Base-by-base conservation (phyloP, 2,797 vertebrate species). In the Acridotheres tristis region DNA sequence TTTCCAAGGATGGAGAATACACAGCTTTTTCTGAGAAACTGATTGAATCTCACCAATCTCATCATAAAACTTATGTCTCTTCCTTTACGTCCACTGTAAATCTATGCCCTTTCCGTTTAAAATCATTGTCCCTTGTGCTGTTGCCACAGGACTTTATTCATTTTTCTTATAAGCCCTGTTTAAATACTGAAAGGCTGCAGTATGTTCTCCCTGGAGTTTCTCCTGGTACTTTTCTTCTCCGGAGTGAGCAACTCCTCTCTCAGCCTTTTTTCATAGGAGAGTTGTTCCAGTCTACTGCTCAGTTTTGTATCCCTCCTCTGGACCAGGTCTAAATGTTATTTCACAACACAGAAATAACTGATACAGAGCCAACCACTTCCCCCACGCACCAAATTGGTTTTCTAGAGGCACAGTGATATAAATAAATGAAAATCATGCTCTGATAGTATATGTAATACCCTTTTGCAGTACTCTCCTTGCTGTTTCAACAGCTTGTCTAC, bases 51-150 rank as follows among this genome's bases (percentile, higher is more conserved):
- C n/a, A 68, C 12, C 27, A 75, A 11, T 2, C 13, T 48, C 10
- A 38, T 4, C 1, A 5, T 5, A 36, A 61, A 65, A 23, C 16
- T 8, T 11, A 9, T 2, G 1, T 27, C 34, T 48, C 42, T 48
- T 73, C 38, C 11, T 63, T 65, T 45, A 58, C 20, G 11, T 13
- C 13, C 6, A 59, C 10, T 9, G 30, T 67, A 76, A 82, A 72
- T 11, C n/a, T n/a, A 50, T 3, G 3, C 7, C 27, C n/a, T 57
- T 78, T 51, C 36, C 38, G 16, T 66, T 85, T 67, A 68, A 89
- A 81, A 34, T 36, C 16, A 34, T 1, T 38, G 11, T 9, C 8
- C 11, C 27, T 43, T 65, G 18, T 63, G 27, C 51, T 57, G 42
- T 19, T 48, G 27, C 22, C 83, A 36, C 6, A 71, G 27, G 11